Evolutionary conservation across 2,797 vertebrate species (phyloP).

Genomic region (Aselliscus stoliczkanus): DNA sequence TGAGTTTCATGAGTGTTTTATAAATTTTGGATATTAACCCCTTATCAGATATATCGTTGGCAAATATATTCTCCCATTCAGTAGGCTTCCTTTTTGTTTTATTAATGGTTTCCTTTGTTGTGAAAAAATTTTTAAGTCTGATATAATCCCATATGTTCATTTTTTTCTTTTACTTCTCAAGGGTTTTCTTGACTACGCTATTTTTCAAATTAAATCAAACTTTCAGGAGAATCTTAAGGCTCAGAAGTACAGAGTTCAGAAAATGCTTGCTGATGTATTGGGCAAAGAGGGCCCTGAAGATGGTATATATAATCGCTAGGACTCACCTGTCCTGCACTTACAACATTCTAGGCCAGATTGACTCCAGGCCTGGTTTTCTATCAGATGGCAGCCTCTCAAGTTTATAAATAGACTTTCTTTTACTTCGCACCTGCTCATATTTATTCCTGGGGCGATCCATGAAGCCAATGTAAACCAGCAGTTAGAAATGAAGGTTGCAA

Average conservation of each 20-base stretch:
- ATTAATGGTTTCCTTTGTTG: too few species aligned
- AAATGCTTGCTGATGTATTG: neutral
- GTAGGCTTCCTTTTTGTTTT: too few species aligned
- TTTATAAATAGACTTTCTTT: neutral
- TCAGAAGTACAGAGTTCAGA: neutral
- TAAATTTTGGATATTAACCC: too few species aligned
- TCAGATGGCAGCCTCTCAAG: neutral
- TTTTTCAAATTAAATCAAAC: conserved; percentile 35
- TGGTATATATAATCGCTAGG: neutral
- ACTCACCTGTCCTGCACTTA: neutral
- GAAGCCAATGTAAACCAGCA: neutral
- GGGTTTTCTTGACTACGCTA: neutral
- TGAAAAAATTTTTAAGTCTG: too few species aligned
- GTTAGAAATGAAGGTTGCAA: neutral
- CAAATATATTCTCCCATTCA: too few species aligned
- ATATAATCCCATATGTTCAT: too few species aligned
- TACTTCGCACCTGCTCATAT: neutral
- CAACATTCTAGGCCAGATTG: neutral
- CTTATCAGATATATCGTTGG: too few species aligned
- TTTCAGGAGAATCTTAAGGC: neutral
- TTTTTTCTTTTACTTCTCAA: too few species aligned
- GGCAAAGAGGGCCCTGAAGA: neutral
- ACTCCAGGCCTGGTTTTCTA: neutral
- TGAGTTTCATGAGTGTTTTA: too few species aligned
- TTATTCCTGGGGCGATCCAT: neutral